Base-by-base conservation (phyloP, 2,113 vertebrate genomes). In the Sturnus vulgaris region DNA sequence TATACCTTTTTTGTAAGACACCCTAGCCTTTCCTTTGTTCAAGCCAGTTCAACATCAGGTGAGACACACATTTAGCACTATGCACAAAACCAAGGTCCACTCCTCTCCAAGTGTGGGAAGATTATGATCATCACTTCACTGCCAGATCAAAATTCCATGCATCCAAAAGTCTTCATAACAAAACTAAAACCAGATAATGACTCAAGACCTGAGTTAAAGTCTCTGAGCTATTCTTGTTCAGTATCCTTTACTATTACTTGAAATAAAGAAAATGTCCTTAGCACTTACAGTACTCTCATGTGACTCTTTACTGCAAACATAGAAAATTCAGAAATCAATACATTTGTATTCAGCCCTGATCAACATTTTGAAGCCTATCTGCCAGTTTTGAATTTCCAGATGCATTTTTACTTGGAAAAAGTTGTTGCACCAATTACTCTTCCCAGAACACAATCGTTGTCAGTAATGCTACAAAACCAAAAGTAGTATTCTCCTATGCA, bases 321-420 rank as follows among this genome's bases (percentile, higher is more conserved):
- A 85, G 73, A 89, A 86, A 76, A 89, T 79, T 95, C 79, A 92
- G 69, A 96, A 96, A 72, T 83, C 91, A 90, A 52, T 18, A 53
- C 23, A 46, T 69, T 75, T 66, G 21, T 68, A 85, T 78, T 80
- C 72, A 83, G 25, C n/a, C 52, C 35, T 24, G 40, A 86, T 56
- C 56, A 82, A 90, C 23, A 53, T 10, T 83, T 35, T 46, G 60
- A 78, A 90, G 46, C 10, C 55, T 80, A 68, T 30, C 56, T 76
- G 60, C 40, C 69, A 77, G 44, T 25, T 95, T 12, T 73, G 4
- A 75, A 79, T 69, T 70, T 93, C 70, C 22, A 68, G 64, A 42
- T 6, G 7, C 2, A 0, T 65, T 82, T 78, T 81, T 25, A 56
- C 42, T 81, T 69, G 5, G 23, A 60, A 81, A 87, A 75, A 83